A percentile compares a stretch with the other conserved stretches of the same genome.
Conservation (phyloP, 2,888 invertebrate species). For the Mellilla xanthometata region DNA sequence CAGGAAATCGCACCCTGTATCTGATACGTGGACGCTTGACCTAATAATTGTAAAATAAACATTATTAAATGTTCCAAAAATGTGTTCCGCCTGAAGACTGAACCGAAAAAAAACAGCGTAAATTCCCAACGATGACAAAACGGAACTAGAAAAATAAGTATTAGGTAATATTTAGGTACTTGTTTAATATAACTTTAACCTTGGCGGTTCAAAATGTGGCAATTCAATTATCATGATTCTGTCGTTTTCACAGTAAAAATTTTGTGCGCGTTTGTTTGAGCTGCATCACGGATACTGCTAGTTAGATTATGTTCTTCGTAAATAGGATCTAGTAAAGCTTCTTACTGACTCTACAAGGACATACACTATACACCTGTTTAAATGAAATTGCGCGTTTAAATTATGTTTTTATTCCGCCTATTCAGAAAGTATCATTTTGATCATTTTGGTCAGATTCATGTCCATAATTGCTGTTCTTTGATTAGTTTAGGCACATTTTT, state of each 20-base stretch:
- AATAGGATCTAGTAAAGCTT: slow-evolving; percentile 9
- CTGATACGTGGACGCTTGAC: no score
- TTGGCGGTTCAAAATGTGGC: slow-evolving; percentile 50
- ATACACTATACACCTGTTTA: no score
- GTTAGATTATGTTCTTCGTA: slow-evolving; percentile 2
- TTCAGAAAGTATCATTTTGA: no score
- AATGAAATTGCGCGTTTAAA: no score
- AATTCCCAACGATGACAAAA: slow-evolving; percentile 43
- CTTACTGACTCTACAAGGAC: background rate
- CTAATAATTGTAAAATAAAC: slow-evolving; percentile 1
- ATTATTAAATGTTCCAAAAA: slow-evolving; percentile 5
- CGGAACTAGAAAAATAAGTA: slow-evolving; percentile 44
- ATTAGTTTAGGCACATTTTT: no score
- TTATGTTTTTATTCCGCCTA: no score
- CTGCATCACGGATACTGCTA: slow-evolving; percentile 23
- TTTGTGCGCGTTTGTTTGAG: slow-evolving; percentile 17
- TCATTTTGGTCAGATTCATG: no score
- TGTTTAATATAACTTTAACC: slow-evolving; percentile 52
- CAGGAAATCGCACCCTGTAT: slow-evolving; percentile 3
- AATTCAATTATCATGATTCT: slow-evolving; percentile 64
- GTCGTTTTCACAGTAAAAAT: slow-evolving; percentile 43
- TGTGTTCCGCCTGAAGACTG: slow-evolving; percentile 26
- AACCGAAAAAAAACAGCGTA: slow-evolving; percentile 21
- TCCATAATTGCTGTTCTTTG: no score
- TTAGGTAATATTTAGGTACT: slow-evolving; percentile 50